Percentiles rank a stretch among this genome's conserved stretches.
Evolutionary conservation across 2,797 vertebrate species (phyloP).

Genomic region (Harpagifer antarcticus): DNA sequence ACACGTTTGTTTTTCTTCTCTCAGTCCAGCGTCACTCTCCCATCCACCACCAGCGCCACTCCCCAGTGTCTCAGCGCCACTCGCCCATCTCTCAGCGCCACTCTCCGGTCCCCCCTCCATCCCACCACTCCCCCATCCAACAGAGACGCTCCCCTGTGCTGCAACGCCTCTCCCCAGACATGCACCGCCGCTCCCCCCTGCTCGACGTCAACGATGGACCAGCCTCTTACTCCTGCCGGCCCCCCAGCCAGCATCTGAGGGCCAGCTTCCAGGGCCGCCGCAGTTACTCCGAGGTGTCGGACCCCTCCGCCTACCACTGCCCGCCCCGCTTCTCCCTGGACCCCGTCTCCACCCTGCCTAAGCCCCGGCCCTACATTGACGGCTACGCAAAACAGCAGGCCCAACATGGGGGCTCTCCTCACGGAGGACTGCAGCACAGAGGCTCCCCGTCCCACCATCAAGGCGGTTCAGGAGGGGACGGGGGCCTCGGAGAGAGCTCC

Average conservation of each 20-base stretch:
- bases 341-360: constrained; percentile 92
- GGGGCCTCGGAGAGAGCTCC: constrained; percentile 74
- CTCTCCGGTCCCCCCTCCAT: constrained; percentile 88
- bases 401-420: constrained; percentile 80
- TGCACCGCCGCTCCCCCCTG: constrained; percentile 88
- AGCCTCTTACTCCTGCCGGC: constrained; percentile 90
- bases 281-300: constrained; percentile 95
- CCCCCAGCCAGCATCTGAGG: constrained; percentile 91
- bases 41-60: constrained; percentile 89
- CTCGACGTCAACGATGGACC: constrained; percentile 85
- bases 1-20: not conserved
- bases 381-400: constrained; percentile 84
- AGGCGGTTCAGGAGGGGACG: constrained; percentile 67
- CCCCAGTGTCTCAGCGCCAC: constrained; percentile 87
- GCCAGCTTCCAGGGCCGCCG: constrained; percentile 96
- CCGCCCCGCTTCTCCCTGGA: constrained; percentile 90
- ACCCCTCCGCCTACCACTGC: constrained; percentile 92
- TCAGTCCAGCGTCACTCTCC: constrained; percentile 90
- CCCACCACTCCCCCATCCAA: constrained; percentile 86
- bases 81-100: constrained; percentile 89
- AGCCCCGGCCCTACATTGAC: constrained; percentile 91
- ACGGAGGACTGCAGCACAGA: constrained; percentile 78
- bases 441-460: constrained; percentile 79
- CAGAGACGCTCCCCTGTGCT: constrained; percentile 88
- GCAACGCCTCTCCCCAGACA: constrained; percentile 88